Base-by-base conservation (phyloP, 2,888 invertebrate genomes). In the Carcina quercana region DNA sequence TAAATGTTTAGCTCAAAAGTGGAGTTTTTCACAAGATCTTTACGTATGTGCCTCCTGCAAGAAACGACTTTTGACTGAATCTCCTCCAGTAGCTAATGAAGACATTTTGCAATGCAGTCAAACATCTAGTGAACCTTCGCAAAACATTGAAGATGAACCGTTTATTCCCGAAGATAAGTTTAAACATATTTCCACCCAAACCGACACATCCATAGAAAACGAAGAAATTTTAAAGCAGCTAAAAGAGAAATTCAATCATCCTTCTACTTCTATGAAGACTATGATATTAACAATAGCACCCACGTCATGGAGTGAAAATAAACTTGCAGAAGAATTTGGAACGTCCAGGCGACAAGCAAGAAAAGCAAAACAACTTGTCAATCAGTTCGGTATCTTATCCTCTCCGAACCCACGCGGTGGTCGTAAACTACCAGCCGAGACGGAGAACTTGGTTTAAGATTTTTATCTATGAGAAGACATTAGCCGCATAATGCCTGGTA, bases 331-430 rank as follows among this genome's bases (percentile, higher is more conserved):
- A 34, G 40, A 42, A 20, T 42, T 44, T 32, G 30, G 24, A 21
- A 43, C 42, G n/a, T 47, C 49, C 6, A 17, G 43, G 11, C 38
- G 43, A 4, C 47, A 51, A 37, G 43, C 50, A 14, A 45, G 17
- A 42, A 46, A 53, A 41, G 43, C 47, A 28, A 31, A 45, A 12
- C 15, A 30, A 19, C 37, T 47, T 3, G 42, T 47, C 5, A 21
- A 42, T 3, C 32, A 40, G 31, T 33, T 36, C 12, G 45, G 43
- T 25, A 39, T 47, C 12, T 42, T 50, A 22, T 30, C 45, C 7
- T 50, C 41, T 7, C 47, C 43, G 0, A 42, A 47, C 22, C 43
- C 45, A 15, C 42, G 41, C 1, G 29, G 14, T 15, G 38, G 44
- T 5, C 43, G 39, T 27, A 45, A 42, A 31, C 27, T 42, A 26